These are phyloP conservation scores for Rhabdornis inornatus DNA, from an alignment of 2,113 vertebrate species.

Conservation along the genomic window DNA sequence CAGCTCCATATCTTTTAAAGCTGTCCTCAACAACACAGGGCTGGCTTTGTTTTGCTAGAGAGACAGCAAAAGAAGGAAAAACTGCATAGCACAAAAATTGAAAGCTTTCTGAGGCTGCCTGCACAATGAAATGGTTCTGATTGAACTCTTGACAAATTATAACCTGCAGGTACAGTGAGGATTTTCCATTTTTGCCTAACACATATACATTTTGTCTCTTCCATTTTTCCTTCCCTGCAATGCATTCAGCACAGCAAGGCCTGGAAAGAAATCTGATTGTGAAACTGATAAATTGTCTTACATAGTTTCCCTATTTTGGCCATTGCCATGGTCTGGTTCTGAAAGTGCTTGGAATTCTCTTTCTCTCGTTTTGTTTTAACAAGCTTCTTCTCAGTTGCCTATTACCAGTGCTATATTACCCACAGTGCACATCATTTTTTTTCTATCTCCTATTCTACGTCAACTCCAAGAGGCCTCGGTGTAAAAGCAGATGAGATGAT, in stretches of 20 bases:
- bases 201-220: conserved; percentile 21
- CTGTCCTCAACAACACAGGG: background rate
- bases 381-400: background rate
- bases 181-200: conserved; percentile 53
- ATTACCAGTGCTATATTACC: background rate
- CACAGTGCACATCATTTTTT: background rate
- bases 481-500: conserved; percentile 25
- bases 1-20: conserved; percentile 1
- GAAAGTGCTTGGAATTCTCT: conserved; percentile 64
- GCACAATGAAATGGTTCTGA: background rate
- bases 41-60: conserved; percentile 24
- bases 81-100: background rate
- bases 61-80: conserved; percentile 10
- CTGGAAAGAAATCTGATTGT: conserved; percentile 67
- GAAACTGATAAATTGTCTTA: conserved; percentile 69
- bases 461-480: background rate
- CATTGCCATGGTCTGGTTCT: conserved; percentile 56
- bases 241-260: conserved; percentile 44
- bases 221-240: conserved; percentile 38
- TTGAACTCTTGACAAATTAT: conserved; percentile 47
- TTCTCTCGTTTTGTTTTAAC: conserved; percentile 58
- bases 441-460: background rate
- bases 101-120: conserved; percentile 13
- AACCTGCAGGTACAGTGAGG: conserved; percentile 24
- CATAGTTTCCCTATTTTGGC: conserved; percentile 71